Base-by-base conservation (phyloP, 1,140 invertebrate species). In the Globodera rostochiensis region DNA sequence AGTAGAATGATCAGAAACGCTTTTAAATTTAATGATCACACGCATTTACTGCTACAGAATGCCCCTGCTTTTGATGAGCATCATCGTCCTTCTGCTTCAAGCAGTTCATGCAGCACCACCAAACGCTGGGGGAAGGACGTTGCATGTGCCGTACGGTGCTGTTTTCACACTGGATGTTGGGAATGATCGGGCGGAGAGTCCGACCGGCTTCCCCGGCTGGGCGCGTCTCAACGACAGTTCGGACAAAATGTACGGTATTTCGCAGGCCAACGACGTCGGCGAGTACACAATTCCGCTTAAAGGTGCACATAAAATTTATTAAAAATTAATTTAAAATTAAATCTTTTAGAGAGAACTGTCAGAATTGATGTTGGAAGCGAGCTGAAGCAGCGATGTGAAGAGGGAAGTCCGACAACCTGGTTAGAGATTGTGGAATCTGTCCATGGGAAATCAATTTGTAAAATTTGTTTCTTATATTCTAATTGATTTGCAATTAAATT, bases 371-470 rank as follows among this genome's bases (percentile, higher is more conserved):
- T 78, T 64, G 21, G 64, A 49, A 64, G 69, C 25, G 64, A 15
- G n/a, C 53, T 45, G 8, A 21, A 66, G 49, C 49, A 50, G 13
- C 64, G 50, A 1, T 78, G 64, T 69, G 64, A 36, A 19, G 3
- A 7, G 66, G 64, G 46, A 19, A 69, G 4, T 21, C 21, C 45
- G n/a, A 66, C 77, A 64, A 70, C 50, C 11, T 78, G 77, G 77
- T n/a, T 78, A 15, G 77, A 78, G 11, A 70, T 78, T 21, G 64
- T 78, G 21, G 53, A 78, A 70, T 5, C 5, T 78, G 66, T 78
- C 77, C 46, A 69, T 78, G 25, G 77, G 70, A n/a, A 46, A 70
- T 5, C 77, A 78, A 78, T 67, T 78, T 0, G 77, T 70, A 69
- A n/a, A 4, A 45, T n/a, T 36, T 36, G 36, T 36, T 36, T 36